Conservation (phyloP, 2,113 vertebrate species). For the Haemorhous mexicanus region DNA sequence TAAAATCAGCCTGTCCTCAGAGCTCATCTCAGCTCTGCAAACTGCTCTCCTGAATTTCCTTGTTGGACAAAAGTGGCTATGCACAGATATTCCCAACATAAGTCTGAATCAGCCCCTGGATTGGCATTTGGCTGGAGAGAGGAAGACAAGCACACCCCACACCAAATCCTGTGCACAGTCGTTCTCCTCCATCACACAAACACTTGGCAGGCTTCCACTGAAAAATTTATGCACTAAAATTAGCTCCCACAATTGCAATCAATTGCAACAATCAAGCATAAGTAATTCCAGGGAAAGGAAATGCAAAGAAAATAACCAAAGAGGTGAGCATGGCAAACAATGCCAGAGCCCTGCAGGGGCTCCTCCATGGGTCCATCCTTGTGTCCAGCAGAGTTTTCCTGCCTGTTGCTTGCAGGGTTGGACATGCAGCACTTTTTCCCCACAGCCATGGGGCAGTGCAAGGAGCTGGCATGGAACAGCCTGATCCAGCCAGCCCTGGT, state of each 20-base stretch:
- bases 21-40: neutral
- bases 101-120: neutral
- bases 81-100: neutral
- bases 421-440: neutral
- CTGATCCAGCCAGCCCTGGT: neutral
- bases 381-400: neutral
- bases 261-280: slow-evolving; percentile 39
- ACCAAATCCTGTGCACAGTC: neutral
- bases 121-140: neutral
- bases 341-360: neutral
- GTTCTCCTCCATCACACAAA: neutral
- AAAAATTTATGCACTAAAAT: slow-evolving; percentile 40
- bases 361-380: neutral
- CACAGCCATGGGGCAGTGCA: neutral
- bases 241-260: slow-evolving; percentile 50
- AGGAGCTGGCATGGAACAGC: neutral
- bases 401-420: rapidly evolving
- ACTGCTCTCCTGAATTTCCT: neutral
- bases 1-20: neutral
- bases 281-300: neutral
- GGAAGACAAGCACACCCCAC: neutral
- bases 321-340: neutral
- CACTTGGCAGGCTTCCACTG: neutral
- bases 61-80: neutral
- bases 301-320: neutral